Conservation (phyloP, 2,113 vertebrate genomes). For the mouse (Mus musculus) region GRCm39 chr10:8785501-8786000, state of each 20-base stretch:
- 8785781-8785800: not conserved
- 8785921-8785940: slow-evolving; percentile 54
- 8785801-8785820: not conserved
- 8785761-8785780: not conserved
- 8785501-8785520: not conserved
- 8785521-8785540: not conserved
- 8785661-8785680: not conserved
- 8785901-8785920: slow-evolving; percentile 52
- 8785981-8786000: slow-evolving; percentile 44
- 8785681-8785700: not conserved
- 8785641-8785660: not conserved
- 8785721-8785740: not conserved
- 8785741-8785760: not conserved
- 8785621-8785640: not conserved
- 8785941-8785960: slow-evolving; percentile 23
- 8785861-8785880: not conserved
- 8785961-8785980: slow-evolving; percentile 36
- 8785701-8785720: not conserved
- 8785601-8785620: not conserved
- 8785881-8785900: slow-evolving; percentile 51
- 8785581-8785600: not conserved
- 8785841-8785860: not conserved
- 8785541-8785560: not conserved
- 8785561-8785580: not conserved
- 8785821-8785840: not conserved